Evolutionary conservation across 2,113 vertebrate species (phyloP).

Genomic region (Corythornis madagascariensis): DNA sequence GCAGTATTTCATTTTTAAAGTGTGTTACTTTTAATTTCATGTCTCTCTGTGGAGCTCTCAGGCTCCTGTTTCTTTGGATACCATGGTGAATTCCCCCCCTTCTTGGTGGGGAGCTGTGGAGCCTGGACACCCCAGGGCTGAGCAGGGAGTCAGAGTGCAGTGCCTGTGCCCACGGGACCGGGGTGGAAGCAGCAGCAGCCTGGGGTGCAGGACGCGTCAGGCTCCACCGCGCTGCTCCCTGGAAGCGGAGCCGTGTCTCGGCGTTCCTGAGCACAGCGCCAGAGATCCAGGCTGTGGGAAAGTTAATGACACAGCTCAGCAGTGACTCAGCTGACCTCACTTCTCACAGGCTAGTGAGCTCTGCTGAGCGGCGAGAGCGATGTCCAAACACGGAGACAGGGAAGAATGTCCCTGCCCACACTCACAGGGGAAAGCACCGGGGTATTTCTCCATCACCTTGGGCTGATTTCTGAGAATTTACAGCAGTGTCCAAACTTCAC

Average conservation of each 20-base stretch:
- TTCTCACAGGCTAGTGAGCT: neutral
- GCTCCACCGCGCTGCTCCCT: neutral
- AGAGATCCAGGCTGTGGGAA: neutral
- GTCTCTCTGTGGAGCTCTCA: neutral
- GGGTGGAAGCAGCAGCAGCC: neutral
- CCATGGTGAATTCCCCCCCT: neutral
- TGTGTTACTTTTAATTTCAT: conserved; percentile 12
- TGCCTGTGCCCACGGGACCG: neutral
- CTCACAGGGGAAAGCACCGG: neutral
- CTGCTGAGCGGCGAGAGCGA: neutral
- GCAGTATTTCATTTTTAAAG: conserved; percentile 25
- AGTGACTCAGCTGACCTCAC: neutral
- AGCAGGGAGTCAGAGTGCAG: neutral
- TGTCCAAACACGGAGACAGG: neutral
- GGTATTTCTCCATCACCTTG: neutral
- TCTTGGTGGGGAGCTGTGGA: neutral
- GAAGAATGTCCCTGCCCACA: neutral
- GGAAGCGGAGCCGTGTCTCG: neutral
- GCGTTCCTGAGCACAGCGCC: neutral
- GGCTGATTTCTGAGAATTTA: neutral
- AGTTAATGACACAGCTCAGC: neutral
- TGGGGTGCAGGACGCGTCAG: neutral
- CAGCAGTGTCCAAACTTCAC: neutral
- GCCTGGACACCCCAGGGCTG: neutral
- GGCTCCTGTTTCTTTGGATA: conserved; percentile 18